These are phyloP conservation scores for Hypomecis punctinalis DNA, from an alignment of 2,888 invertebrate genomes.

Conservation along the genomic window DNA sequence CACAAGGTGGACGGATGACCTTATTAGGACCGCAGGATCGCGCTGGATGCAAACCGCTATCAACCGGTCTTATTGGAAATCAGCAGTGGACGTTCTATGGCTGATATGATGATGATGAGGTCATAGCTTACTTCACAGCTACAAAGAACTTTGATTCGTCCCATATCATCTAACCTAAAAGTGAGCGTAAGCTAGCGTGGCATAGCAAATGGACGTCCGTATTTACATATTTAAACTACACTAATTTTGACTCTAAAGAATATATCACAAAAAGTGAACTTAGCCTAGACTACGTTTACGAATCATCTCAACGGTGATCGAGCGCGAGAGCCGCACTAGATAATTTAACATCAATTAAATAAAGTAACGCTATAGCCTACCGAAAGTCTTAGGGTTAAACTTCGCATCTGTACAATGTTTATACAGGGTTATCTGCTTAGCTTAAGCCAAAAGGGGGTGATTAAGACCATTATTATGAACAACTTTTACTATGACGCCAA, in stretches of 20 bases:
- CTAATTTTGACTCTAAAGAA: slow-evolving; percentile 45
- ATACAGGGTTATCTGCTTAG: not conserved
- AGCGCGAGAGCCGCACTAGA: slow-evolving; percentile 5
- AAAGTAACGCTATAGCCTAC: slow-evolving; percentile 19
- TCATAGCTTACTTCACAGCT: no score
- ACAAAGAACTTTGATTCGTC: no score
- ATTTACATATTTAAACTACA: slow-evolving; percentile 34
- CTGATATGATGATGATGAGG: no score
- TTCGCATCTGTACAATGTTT: not conserved
- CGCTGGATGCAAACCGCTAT: no score
- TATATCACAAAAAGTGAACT: slow-evolving; percentile 59
- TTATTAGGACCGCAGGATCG: no score
- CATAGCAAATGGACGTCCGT: slow-evolving; percentile 12
- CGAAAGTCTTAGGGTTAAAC: slow-evolving; percentile 2
- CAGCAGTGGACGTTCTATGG: no score
- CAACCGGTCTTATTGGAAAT: no score
- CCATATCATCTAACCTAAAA: not conserved
- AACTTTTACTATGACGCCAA: no score
- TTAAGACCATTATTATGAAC: no score
- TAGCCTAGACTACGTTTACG: slow-evolving; percentile 9
- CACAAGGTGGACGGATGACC: no score
- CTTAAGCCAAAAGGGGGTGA: no score
- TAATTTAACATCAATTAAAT: slow-evolving; percentile 31
- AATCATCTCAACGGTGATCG: not conserved
- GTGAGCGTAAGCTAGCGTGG: slow-evolving; percentile 3